Evolutionary conservation across 2,888 invertebrate genomes (phyloP).

Genomic region (Drosophila atroscutellata): DNA sequence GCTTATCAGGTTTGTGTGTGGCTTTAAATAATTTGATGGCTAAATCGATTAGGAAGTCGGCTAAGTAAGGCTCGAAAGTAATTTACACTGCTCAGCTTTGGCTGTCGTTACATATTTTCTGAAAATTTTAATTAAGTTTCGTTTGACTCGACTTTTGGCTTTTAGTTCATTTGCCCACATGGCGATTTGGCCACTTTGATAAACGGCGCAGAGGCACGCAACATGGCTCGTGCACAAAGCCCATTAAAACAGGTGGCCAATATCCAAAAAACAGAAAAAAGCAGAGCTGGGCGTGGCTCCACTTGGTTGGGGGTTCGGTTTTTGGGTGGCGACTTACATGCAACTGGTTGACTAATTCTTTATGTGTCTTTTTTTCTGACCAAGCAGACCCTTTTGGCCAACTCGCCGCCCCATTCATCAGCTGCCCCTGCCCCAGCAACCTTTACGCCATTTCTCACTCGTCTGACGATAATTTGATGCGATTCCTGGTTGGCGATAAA

Average conservation of each 20-base stretch:
- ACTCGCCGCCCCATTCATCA: slow-evolving; percentile 14
- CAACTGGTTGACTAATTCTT: slow-evolving; percentile 75
- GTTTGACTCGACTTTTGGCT: slow-evolving; percentile 8
- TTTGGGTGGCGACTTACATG: slow-evolving; percentile 28
- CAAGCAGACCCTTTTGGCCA: slow-evolving; percentile 14
- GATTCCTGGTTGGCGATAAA: slow-evolving; percentile 69
- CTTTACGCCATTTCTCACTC: slow-evolving; percentile 15
- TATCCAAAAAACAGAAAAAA: slow-evolving; percentile 3
- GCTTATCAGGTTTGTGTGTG: slow-evolving; percentile 1
- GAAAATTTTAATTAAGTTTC: slow-evolving; percentile 71
- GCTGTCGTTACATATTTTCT: slow-evolving; percentile 18
- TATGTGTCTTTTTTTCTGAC: background rate
- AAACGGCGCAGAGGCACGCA: slow-evolving; percentile 65
- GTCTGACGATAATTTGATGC: slow-evolving; percentile 45
- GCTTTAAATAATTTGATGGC: slow-evolving; percentile 42
- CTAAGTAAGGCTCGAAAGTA: slow-evolving; percentile 41
- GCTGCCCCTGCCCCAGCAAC: background rate
- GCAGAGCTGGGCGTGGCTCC: background rate
- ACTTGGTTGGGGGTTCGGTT: background rate
- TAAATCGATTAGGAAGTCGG: slow-evolving; percentile 52
- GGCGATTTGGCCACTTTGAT: slow-evolving; percentile 59
- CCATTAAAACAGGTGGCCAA: slow-evolving; percentile 77
- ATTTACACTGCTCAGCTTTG: slow-evolving; percentile 45
- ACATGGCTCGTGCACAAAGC: slow-evolving; percentile 65
- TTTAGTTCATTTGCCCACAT: slow-evolving; percentile 12